Evolutionary conservation across 37 sponge, comb jelly and placozoan species (phyloP).

Genomic region (Eunapius fragilis): DNA sequence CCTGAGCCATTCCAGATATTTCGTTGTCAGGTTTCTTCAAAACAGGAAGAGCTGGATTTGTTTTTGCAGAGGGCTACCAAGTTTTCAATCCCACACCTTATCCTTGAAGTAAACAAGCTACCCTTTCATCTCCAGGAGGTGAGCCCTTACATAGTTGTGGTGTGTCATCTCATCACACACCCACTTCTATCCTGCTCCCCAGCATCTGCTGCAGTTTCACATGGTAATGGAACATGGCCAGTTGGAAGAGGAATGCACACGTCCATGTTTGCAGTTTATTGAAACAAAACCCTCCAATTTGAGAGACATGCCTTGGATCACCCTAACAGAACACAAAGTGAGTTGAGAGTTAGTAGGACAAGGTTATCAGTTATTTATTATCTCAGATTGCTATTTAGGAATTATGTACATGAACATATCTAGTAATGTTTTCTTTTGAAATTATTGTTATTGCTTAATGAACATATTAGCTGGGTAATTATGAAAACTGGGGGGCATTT

Average conservation of each 20-base stretch:
- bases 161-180: background rate
- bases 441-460: too few species aligned
- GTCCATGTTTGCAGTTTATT: constrained; percentile 61
- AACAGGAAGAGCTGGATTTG: constrained; percentile 44
- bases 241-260: too few species aligned
- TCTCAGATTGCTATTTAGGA: too few species aligned
- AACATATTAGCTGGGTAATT: too few species aligned
- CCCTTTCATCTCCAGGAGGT: constrained; percentile 80
- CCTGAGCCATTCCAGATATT: constrained; percentile 44
- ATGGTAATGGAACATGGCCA: constrained; percentile 21
- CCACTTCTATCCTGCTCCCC: background rate
- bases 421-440: too few species aligned
- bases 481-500: too few species aligned
- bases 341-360: too few species aligned
- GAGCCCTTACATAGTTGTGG: background rate
- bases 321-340: constrained; percentile 72
- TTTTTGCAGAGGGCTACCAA: constrained; percentile 39
- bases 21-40: constrained; percentile 24
- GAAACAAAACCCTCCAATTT: constrained; percentile 75
- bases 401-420: too few species aligned
- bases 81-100: constrained; percentile 37
- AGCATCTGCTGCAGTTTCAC: constrained; percentile 63
- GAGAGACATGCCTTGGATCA: constrained; percentile 75
- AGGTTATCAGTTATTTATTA: too few species aligned
- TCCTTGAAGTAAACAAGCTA: constrained; percentile 68